A percentile compares a stretch with the other conserved stretches of the same genome.
Conservation (phyloP, 2,888 invertebrate genomes). For the Automeris io region DNA sequence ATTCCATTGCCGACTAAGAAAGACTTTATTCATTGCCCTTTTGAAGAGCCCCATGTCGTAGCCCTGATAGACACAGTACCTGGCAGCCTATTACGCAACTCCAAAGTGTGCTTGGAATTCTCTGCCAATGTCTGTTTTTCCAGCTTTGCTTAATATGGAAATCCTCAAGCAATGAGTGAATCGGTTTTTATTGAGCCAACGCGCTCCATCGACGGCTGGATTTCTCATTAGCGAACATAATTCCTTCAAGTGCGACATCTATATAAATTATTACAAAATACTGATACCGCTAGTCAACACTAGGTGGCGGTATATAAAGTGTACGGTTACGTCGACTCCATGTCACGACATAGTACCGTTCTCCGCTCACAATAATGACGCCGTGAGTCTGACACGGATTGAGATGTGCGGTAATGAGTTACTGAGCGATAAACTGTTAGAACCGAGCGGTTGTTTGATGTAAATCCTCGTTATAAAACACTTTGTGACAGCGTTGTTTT, state of each 20-base stretch:
- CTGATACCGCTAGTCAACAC: conserved; percentile 60
- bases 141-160: too few species aligned
- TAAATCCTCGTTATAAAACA: conserved; percentile 1
- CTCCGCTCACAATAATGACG: conserved; percentile 46
- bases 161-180: too few species aligned
- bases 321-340: conserved; percentile 43
- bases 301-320: conserved; percentile 55
- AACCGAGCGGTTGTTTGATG: conserved; percentile 6
- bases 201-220: too few species aligned
- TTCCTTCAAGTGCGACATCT: conserved; percentile 48
- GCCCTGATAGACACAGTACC: too few species aligned
- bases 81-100: too few species aligned
- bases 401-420: conserved; percentile 40
- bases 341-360: conserved; percentile 36
- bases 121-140: too few species aligned
- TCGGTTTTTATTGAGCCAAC: too few species aligned
- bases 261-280: conserved; percentile 37
- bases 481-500: background rate
- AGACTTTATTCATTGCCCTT: too few species aligned
- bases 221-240: too few species aligned
- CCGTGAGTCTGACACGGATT: conserved; percentile 54
- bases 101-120: too few species aligned
- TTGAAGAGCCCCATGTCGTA: too few species aligned
- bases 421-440: conserved; percentile 23
- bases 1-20: too few species aligned